Evolutionary conservation across 92 coral and sea anemone genomes (phyloP).

Genomic region (Palythoa grandis): DNA sequence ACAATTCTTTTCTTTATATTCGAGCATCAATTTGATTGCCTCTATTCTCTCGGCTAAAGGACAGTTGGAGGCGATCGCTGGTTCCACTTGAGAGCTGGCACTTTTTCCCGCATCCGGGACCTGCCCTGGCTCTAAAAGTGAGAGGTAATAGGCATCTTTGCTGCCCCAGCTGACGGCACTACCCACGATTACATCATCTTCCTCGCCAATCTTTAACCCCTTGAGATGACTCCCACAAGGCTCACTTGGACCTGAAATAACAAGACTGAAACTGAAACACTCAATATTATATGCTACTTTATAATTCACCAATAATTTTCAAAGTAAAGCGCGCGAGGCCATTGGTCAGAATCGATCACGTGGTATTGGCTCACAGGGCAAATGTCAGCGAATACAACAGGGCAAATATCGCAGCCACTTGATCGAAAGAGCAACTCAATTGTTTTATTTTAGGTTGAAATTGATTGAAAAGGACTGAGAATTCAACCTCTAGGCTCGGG

Average conservation of each 20-base stretch:
- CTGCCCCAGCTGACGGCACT: conserved; percentile 90
- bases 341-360: too few species aligned
- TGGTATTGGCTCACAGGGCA: too few species aligned
- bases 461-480: too few species aligned
- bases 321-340: too few species aligned
- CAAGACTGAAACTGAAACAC: neutral
- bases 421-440: too few species aligned
- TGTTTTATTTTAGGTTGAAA: too few species aligned
- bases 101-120: conserved; percentile 21
- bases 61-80: conserved; percentile 67
- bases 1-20: conserved; percentile 55
- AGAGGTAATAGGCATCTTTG: conserved; percentile 77
- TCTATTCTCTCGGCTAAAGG: conserved; percentile 69
- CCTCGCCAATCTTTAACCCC: conserved; percentile 79
- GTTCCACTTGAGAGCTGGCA: conserved; percentile 57
- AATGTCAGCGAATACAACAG: too few species aligned
- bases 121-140: conserved; percentile 65
- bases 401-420: too few species aligned
- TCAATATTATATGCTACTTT: neutral
- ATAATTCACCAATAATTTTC: too few species aligned
- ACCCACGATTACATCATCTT: conserved; percentile 80
- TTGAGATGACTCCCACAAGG: conserved; percentile 24
- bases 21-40: conserved; percentile 68
- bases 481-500: too few species aligned
- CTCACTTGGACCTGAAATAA: neutral